Evolutionary conservation across 2,888 invertebrate genomes (phyloP), one percentile per base, ranked within the genome.

Genomic region (Melolontha melolontha): DNA sequence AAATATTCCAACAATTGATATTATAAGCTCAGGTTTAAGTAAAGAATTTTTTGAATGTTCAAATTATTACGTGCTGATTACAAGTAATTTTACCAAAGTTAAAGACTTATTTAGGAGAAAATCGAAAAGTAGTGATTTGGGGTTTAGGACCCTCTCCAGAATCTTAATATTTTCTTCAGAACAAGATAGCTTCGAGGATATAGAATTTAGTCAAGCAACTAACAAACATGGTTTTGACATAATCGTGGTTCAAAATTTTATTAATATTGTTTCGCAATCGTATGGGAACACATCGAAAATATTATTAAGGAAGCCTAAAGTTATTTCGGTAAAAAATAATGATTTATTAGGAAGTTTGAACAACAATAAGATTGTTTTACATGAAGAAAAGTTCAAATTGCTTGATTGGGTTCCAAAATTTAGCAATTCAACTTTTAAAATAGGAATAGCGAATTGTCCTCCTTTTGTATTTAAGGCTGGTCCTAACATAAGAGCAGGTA

Each of bases 401-500:
- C 16, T 10, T 10, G 14, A 16, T 17, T 67, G 67, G 67, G 2
- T 63, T n/a, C 67, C 67, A n/a, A 49, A 10, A 6, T 67, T 67
- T 55, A 52, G 14, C 8, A 64, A 54, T 47, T 64, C 47, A 34
- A 63, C 63, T 1, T 67, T 64, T n/a, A 22, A 64, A 12, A 41
- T 67, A 22, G 62, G 54, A 0, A 52, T 63, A n/a, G 39, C 29
- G 42, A 11, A 67, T 55, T 67, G 67, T 49, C 52, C 52, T 11
- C 67, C 67, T 4, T 67, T 64, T 22, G 64, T 64, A 11, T 51
- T 47, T n/a, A 42, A 52, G 17, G 34, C 11, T 39, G 44, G 34
- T 5, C 10, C n/a, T 5, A 50, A 47, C 5, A 16, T 0, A 6
- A 50, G 29, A 34, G 39, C 34, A 16, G 67, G 64, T 27, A 66